These are phyloP conservation scores for Sminthurinus signatus DNA, from an alignment of 1,140 invertebrate genomes.

Conservation along the genomic window DNA sequence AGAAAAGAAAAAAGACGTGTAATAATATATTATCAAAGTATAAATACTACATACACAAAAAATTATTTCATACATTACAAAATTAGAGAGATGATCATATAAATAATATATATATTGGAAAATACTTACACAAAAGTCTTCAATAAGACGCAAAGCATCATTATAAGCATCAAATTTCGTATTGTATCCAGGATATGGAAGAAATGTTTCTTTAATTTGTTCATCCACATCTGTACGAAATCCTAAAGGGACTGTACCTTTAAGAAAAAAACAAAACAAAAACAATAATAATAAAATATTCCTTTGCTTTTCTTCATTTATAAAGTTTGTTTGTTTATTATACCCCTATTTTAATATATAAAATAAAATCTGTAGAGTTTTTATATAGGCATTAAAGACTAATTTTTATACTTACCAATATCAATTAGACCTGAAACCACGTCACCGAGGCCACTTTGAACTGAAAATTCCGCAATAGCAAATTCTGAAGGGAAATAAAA, in stretches of 20 bases:
- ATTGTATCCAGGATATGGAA: background rate
- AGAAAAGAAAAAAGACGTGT: background rate
- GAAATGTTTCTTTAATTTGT: background rate
- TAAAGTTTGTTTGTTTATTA: background rate
- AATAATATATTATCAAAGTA: background rate
- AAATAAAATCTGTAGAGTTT: background rate
- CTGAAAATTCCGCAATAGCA: constrained; percentile 10
- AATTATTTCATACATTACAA: background rate
- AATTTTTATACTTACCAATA: constrained; percentile 1
- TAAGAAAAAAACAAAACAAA: background rate
- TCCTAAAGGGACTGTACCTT: background rate
- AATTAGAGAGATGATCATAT: background rate
- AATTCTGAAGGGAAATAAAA: constrained; percentile 2
- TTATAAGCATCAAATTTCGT: background rate
- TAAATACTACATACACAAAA: background rate
- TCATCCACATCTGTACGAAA: background rate
- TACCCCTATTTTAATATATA: background rate
- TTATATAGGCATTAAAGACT: background rate
- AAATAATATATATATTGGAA: background rate
- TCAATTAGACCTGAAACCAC: background rate
- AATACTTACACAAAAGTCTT: constrained; percentile 2
- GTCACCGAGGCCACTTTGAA: background rate
- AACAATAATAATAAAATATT: too few species aligned
- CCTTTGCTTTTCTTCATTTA: too few species aligned
- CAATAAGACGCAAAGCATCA: constrained; percentile 1